phyloP scores from a whole-genome alignment of 2,797 vertebrate species.

The Antrozous pallidus region DNA sequence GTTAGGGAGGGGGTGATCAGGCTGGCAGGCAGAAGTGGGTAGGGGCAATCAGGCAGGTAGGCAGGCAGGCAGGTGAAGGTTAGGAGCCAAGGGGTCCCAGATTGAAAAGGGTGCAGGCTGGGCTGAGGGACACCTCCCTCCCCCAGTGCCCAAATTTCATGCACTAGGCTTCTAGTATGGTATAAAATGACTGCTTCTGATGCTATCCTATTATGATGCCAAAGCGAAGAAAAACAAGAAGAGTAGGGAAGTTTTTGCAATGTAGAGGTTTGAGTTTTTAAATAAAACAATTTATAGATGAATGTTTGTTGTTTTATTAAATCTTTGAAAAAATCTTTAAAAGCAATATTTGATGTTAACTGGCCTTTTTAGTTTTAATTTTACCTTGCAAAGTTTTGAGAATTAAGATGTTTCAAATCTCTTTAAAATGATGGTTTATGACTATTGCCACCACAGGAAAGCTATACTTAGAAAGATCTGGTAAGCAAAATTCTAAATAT shows the following conservation, averaged over 20 bases:
- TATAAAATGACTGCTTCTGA: slow-evolving; percentile 3
- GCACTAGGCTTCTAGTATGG: too few species aligned
- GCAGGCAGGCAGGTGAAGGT: too few species aligned
- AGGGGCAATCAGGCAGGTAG: too few species aligned
- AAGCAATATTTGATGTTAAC: background rate
- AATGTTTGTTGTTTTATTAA: slow-evolving; percentile 30
- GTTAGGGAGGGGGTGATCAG: too few species aligned
- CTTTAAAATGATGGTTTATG: background rate
- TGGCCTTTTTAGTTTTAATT: slow-evolving; percentile 27
- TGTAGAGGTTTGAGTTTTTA: background rate
- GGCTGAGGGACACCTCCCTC: too few species aligned
- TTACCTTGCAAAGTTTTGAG: slow-evolving; percentile 25
- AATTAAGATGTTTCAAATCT: slow-evolving; percentile 37
- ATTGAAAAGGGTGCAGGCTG: too few species aligned
- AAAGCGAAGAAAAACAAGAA: slow-evolving; percentile 20
- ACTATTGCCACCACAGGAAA: background rate
- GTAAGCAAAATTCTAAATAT: background rate
- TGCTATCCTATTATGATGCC: background rate
- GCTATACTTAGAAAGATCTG: background rate
- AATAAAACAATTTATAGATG: background rate
- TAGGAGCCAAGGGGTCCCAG: too few species aligned
- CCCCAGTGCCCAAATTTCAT: too few species aligned
- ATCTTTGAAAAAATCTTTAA: background rate
- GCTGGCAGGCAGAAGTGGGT: too few species aligned
- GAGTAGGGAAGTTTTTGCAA: background rate